Percentiles rank a stretch among this genome's conserved stretches.
These are phyloP conservation scores for Diorhabda elongata DNA, from an alignment of 1,140 invertebrate genomes.

Conservation along the genomic window DNA sequence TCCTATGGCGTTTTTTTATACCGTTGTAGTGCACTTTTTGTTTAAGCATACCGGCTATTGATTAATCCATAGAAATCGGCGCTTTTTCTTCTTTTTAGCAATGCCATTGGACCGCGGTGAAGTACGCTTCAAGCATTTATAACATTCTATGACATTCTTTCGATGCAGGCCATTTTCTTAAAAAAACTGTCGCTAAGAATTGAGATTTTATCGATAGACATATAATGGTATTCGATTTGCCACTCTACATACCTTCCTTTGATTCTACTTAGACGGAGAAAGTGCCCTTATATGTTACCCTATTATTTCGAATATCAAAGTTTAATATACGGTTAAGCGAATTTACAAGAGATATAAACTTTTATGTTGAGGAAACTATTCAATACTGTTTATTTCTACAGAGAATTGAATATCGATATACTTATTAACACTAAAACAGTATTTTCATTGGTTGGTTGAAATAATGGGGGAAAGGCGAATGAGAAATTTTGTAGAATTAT, in stretches of 20 bases:
- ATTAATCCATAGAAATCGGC: conserved; percentile 42
- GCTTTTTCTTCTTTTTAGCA: conserved; percentile 25
- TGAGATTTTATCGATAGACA: conserved; percentile 20
- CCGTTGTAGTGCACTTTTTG: conserved; percentile 33
- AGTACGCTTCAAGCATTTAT: conserved; percentile 25
- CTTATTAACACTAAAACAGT: no score
- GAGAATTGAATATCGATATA: no score
- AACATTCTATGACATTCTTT: conserved; percentile 32
- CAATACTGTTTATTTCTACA: no score
- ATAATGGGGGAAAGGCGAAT: no score
- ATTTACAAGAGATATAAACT: no score
- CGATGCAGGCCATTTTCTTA: conserved; percentile 13
- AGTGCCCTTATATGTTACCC: background rate
- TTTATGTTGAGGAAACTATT: no score
- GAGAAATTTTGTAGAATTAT: no score
- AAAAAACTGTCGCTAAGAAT: conserved; percentile 15
- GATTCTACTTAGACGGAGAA: background rate
- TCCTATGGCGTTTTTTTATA: conserved; percentile 37
- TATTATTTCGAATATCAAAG: no score
- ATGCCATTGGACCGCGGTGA: conserved; percentile 30
- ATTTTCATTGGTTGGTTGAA: no score
- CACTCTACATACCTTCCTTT: background rate
- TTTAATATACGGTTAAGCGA: no score
- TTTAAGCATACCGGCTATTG: conserved; percentile 39
- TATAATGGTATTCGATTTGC: background rate